These are phyloP conservation scores for Xyrauchen texanus DNA, from an alignment of 2,113 vertebrate species.

Conservation along the genomic window DNA sequence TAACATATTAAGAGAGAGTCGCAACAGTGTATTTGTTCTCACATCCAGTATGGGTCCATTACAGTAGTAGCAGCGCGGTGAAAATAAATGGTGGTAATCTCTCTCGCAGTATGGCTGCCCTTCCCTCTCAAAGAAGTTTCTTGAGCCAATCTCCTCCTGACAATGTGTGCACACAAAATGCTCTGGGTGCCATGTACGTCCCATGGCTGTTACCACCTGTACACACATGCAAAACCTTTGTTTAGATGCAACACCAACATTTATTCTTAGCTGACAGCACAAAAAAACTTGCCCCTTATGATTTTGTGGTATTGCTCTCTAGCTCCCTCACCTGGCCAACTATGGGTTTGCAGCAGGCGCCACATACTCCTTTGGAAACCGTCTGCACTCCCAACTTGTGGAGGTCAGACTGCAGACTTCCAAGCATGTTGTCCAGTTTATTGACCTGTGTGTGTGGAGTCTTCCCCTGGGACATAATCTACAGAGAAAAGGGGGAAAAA, in stretches of 20 bases:
- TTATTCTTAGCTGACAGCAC: too few species aligned
- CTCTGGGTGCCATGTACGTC: constrained; percentile 96
- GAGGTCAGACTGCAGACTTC: constrained; percentile 95
- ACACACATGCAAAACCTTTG: not conserved
- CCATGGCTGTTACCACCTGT: constrained; percentile 98
- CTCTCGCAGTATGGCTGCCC: constrained; percentile 97
- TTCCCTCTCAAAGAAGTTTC: constrained; percentile 97
- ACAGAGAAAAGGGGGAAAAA: constrained; percentile 41
- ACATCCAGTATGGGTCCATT: constrained; percentile 97
- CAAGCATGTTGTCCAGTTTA: constrained; percentile 97
- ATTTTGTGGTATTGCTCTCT: not conserved
- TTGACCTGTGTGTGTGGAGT: constrained; percentile 86
- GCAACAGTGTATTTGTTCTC: constrained; percentile 58
- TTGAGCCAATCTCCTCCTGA: constrained; percentile 96
- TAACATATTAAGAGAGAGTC: too few species aligned
- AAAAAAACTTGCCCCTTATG: too few species aligned
- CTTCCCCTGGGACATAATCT: constrained; percentile 96
- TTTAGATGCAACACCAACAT: too few species aligned
- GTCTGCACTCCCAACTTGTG: constrained; percentile 96
- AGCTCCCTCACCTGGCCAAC: constrained; percentile 88
- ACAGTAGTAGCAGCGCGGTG: constrained; percentile 96
- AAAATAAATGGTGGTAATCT: constrained; percentile 97
- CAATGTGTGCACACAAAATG: constrained; percentile 99
- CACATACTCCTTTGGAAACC: constrained; percentile 94
- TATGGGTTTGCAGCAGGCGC: constrained; percentile 97